Percentiles rank a stretch among this genome's conserved stretches.
Evolutionary conservation across 2,888 invertebrate genomes (phyloP).

Genomic region (Neria commutata): DNA sequence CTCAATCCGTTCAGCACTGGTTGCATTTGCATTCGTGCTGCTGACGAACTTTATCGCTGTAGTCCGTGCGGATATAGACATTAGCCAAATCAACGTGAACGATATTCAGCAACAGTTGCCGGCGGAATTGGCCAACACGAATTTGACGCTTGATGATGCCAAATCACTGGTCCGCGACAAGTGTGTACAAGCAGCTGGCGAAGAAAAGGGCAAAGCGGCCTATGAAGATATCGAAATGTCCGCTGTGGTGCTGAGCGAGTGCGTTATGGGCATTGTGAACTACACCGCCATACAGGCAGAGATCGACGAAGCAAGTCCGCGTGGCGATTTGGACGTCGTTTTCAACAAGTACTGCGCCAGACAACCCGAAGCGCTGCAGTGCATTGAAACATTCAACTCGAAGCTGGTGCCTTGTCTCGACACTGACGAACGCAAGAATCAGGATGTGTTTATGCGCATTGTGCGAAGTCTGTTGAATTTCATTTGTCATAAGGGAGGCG

Average conservation of each 20-base stretch:
- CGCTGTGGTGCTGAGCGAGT: slow-evolving; percentile 62
- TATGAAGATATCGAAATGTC: slow-evolving; percentile 64
- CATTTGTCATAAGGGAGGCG: slow-evolving; percentile 80
- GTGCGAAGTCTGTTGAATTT: slow-evolving; percentile 75
- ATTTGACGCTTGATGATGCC: slow-evolving; percentile 61
- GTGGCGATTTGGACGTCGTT: slow-evolving; percentile 72
- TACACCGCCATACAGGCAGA: slow-evolving; percentile 67
- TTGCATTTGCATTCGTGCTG: not conserved
- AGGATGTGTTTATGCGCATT: slow-evolving; percentile 70
- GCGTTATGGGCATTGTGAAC: slow-evolving; percentile 69
- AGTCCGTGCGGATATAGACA: slow-evolving; percentile 30
- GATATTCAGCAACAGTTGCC: slow-evolving; percentile 48
- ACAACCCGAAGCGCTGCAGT: slow-evolving; percentile 59
- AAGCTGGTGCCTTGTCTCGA: slow-evolving; percentile 71
- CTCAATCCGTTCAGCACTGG: no score
- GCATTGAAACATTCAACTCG: slow-evolving; percentile 67
- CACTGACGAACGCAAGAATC: slow-evolving; percentile 67
- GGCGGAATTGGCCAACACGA: slow-evolving; percentile 46
- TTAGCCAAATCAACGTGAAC: slow-evolving; percentile 39
- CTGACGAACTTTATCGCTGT: not conserved
- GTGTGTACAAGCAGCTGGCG: slow-evolving; percentile 70
- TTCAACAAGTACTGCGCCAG: slow-evolving; percentile 78
- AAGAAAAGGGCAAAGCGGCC: slow-evolving; percentile 63
- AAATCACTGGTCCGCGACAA: slow-evolving; percentile 68
- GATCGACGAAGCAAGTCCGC: slow-evolving; percentile 73